Evolutionary conservation across 2,797 vertebrate genomes (phyloP).

Genomic region (Anabas testudineus): DNA sequence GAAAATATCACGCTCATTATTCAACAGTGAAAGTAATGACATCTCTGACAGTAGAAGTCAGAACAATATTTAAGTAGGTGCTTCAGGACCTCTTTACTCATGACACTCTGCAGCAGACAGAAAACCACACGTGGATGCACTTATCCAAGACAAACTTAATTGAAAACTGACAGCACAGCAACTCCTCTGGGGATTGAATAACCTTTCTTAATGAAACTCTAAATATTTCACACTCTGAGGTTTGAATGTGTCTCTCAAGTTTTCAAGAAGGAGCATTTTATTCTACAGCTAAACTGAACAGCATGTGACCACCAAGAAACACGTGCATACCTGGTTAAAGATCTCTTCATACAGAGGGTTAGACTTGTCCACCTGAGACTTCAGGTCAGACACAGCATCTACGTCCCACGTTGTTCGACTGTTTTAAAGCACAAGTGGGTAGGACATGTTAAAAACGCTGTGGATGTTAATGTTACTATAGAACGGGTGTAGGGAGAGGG

Average conservation of each 20-base stretch:
- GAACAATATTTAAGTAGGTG: neutral
- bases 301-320: neutral
- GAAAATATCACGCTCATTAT: neutral
- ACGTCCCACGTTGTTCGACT: slow-evolving; percentile 56
- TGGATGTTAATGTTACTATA: neutral
- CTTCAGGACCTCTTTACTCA: slow-evolving; percentile 13
- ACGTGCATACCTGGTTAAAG: slow-evolving; percentile 62
- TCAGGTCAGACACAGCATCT: slow-evolving; percentile 55
- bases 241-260: slow-evolving; percentile 2
- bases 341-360: slow-evolving; percentile 66
- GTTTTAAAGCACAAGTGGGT: slow-evolving; percentile 14
- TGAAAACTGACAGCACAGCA: slow-evolving; percentile 19
- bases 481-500: neutral
- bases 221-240: slow-evolving; percentile 39
- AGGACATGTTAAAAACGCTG: neutral
- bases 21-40: neutral
- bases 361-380: slow-evolving; percentile 68
- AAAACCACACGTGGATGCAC: slow-evolving; percentile 5
- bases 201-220: no score
- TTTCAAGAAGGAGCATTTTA: neutral
- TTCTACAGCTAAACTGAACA: neutral
- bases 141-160: slow-evolving; percentile 17
- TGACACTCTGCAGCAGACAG: slow-evolving; percentile 13
- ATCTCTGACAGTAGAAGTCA: neutral
- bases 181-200: slow-evolving; percentile 34